A percentile compares a stretch with the other conserved stretches of the same genome.
Evolutionary conservation across 2,797 vertebrate species (phyloP).

Genomic region (Rallus crepitans): DNA sequence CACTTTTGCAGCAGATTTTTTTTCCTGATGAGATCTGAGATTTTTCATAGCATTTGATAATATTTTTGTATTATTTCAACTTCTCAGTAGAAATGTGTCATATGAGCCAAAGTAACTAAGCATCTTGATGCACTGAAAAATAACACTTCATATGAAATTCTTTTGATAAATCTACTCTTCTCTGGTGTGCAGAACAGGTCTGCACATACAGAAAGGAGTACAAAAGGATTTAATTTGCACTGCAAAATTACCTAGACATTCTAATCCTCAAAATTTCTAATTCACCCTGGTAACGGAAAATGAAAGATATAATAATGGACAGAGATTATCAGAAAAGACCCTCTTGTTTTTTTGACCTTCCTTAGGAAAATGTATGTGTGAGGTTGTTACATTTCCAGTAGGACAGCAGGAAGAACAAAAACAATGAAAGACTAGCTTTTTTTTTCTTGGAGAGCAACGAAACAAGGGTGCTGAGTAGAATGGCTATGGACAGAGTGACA

Average conservation of each 20-base stretch:
- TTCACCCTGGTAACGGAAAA: not conserved
- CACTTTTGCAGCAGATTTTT: not conserved
- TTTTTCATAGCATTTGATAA: constrained; percentile 12
- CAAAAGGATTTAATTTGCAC: not conserved
- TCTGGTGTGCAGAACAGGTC: not conserved
- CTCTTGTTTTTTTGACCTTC: not conserved
- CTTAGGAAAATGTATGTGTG: not conserved
- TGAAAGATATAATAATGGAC: not conserved
- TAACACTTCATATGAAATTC: not conserved
- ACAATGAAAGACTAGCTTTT: not conserved
- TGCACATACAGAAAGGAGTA: not conserved
- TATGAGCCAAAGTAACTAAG: not conserved
- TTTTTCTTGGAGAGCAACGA: not conserved
- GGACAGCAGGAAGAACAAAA: not conserved
- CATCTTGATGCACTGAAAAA: not conserved
- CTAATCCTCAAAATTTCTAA: not conserved
- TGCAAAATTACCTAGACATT: not conserved
- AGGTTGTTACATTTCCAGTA: not conserved
- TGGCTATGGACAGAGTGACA: not conserved
- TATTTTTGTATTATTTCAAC: not conserved
- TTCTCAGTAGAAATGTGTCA: not conserved
- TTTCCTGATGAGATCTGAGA: not conserved
- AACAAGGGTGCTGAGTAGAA: not conserved
- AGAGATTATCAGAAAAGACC: not conserved
- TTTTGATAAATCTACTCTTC: not conserved